Evolutionary conservation across 1,140 invertebrate species (phyloP).

Genomic region (Hyposmocoma kahamanoa): DNA sequence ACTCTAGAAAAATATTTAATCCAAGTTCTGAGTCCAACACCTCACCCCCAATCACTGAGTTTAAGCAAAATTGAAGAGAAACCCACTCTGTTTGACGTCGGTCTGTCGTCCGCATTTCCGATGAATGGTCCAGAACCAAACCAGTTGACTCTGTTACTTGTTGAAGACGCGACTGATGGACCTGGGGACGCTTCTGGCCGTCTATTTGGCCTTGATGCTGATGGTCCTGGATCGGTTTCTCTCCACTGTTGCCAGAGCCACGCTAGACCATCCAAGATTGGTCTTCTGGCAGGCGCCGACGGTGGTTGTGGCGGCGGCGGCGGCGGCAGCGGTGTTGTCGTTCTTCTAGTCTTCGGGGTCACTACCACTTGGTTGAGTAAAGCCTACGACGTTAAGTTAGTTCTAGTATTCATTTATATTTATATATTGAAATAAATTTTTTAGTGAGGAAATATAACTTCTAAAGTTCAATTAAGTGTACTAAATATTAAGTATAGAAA

Average conservation of each 20-base stretch:
- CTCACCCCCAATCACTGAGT: conserved; percentile 62
- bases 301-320: conserved; percentile 36
- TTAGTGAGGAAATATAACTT: too few species aligned
- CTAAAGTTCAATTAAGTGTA: too few species aligned
- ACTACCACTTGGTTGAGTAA: conserved; percentile 74
- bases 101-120: conserved; percentile 61
- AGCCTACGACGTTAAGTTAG: conserved; percentile 66
- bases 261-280: conserved; percentile 65
- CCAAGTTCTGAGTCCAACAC: conserved; percentile 46
- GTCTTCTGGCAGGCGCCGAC: conserved; percentile 43
- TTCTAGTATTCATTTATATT: conserved; percentile 34
- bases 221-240: conserved; percentile 53
- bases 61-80: conserved; percentile 60
- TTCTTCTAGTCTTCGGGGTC: conserved; percentile 63
- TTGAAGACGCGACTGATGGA: conserved; percentile 33
- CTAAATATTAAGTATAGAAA: not conserved
- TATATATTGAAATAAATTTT: too few species aligned
- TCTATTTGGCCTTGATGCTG: conserved; percentile 27
- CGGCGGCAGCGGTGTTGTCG: conserved; percentile 51
- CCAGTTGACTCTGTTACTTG: conserved; percentile 60
- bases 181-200: conserved; percentile 29
- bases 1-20: conserved; percentile 32
- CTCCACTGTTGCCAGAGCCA: conserved; percentile 74
- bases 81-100: conserved; percentile 60
- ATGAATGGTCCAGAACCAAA: conserved; percentile 70